phyloP scores from a whole-genome alignment of 2,113 vertebrate genomes.

The Tiliqua scincoides region DNA sequence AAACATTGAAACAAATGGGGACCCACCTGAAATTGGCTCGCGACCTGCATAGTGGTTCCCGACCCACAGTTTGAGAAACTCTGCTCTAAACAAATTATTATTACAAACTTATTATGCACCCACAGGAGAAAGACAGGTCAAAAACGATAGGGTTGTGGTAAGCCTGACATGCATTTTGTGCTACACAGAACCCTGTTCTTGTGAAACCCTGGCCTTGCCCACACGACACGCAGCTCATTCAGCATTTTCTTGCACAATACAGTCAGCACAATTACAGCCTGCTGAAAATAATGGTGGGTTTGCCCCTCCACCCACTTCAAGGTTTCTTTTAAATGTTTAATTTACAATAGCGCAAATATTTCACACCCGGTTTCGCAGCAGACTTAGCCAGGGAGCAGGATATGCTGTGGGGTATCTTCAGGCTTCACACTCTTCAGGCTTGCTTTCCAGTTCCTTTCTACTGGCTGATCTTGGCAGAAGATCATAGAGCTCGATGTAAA shows the following conservation, averaged over 20 bases:
- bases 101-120: not conserved
- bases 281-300: slow-evolving; percentile 34
- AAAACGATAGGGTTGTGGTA: slow-evolving; percentile 22
- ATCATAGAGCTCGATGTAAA: slow-evolving; percentile 73
- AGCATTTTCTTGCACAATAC: slow-evolving; percentile 49
- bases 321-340: slow-evolving; percentile 58
- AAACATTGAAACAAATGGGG: no score
- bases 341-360: slow-evolving; percentile 63
- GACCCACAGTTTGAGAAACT: no score
- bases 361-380: slow-evolving; percentile 60
- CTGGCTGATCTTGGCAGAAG: slow-evolving; percentile 75
- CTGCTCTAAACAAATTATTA: not conserved
- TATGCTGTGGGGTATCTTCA: slow-evolving; percentile 71
- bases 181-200: not conserved
- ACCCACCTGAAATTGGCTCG: no score
- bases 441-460: slow-evolving; percentile 72
- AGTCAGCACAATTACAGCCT: slow-evolving; percentile 24
- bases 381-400: slow-evolving; percentile 62
- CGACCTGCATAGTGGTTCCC: no score
- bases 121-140: slow-evolving; percentile 29
- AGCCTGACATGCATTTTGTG: not conserved
- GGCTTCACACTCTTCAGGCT: slow-evolving; percentile 64
- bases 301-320: not conserved
- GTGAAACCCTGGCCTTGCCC: not conserved
- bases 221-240: slow-evolving; percentile 42